Percentiles rank a stretch among this genome's conserved stretches.
Evolutionary conservation across 2,888 invertebrate genomes (phyloP).

Genomic region (Cerceris rybyensis): DNA sequence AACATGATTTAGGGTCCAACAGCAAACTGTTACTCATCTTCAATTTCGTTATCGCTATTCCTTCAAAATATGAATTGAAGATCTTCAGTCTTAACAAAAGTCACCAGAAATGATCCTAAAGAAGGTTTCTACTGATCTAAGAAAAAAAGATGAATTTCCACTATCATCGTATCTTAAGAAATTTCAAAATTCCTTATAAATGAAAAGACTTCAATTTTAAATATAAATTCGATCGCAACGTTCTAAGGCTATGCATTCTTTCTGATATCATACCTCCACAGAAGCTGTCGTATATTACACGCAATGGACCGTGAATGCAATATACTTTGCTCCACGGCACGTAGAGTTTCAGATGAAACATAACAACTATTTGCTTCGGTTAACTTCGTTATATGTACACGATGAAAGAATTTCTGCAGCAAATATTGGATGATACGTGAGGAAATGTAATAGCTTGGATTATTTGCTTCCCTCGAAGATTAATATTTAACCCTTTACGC

Average conservation of each 20-base stretch:
- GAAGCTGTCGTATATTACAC: constrained; percentile 23
- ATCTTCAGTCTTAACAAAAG: too few relatives aligned
- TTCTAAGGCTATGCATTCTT: constrained; percentile 31
- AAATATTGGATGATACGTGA: constrained; percentile 9
- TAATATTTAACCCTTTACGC: constrained; percentile 29
- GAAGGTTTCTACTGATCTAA: too few relatives aligned
- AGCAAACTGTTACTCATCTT: too few relatives aligned
- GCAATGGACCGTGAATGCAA: constrained; percentile 14
- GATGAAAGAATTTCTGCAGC: constrained; percentile 22
- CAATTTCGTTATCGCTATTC: too few relatives aligned
- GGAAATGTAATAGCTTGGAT: constrained; percentile 21
- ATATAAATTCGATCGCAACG: constrained; percentile 5
- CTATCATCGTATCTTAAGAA: too few relatives aligned
- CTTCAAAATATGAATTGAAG: too few relatives aligned
- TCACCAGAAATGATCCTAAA: too few relatives aligned
- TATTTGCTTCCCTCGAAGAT: constrained; percentile 24
- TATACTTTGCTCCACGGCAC: neutral
- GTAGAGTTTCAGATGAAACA: constrained; percentile 28
- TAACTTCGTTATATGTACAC: constrained; percentile 8
- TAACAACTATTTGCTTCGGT: constrained; percentile 35
- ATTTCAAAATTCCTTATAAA: too few relatives aligned
- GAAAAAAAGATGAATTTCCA: too few relatives aligned
- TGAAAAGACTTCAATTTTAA: neutral
- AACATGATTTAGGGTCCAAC: too few relatives aligned
- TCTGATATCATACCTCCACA: neutral